These are phyloP conservation scores for Anoura caudifer DNA, from an alignment of 2,113 vertebrate genomes.

Conservation along the genomic window DNA sequence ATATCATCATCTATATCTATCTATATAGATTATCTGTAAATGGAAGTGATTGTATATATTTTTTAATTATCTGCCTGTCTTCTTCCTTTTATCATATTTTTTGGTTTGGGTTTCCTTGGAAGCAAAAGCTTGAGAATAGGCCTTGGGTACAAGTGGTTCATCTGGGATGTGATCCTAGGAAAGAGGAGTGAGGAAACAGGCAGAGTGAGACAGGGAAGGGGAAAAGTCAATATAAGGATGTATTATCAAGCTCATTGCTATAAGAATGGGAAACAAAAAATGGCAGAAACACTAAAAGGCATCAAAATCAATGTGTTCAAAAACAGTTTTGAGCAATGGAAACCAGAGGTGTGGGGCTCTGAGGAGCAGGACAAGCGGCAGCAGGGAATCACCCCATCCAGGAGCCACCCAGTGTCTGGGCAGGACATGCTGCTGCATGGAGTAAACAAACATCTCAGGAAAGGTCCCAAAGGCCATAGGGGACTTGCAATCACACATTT, in stretches of 20 bases:
- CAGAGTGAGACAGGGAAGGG: not conserved
- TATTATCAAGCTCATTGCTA: not conserved
- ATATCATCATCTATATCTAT: no score
- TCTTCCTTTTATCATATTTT: not conserved
- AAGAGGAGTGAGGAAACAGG: not conserved
- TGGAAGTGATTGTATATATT: not conserved
- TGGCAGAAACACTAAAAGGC: no score
- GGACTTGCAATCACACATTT: not conserved
- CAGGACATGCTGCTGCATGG: not conserved
- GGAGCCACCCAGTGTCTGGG: not conserved
- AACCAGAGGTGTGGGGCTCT: not conserved
- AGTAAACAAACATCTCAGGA: not conserved
- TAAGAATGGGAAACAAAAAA: not conserved
- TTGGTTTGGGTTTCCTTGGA: not conserved
- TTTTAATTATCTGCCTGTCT: not conserved
- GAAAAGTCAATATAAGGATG: not conserved
- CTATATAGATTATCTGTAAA: no score
- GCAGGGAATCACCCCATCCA: not conserved
- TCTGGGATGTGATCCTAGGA: not conserved
- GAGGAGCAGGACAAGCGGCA: not conserved
- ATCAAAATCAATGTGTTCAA: no score
- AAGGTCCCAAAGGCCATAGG: not conserved
- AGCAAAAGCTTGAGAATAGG: not conserved
- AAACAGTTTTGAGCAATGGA: not conserved
- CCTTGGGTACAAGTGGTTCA: not conserved